Evolutionary conservation across 2,113 vertebrate species (phyloP), one percentile per base, ranked within the genome.

Genomic region (Eudyptes chrysolophus): DNA sequence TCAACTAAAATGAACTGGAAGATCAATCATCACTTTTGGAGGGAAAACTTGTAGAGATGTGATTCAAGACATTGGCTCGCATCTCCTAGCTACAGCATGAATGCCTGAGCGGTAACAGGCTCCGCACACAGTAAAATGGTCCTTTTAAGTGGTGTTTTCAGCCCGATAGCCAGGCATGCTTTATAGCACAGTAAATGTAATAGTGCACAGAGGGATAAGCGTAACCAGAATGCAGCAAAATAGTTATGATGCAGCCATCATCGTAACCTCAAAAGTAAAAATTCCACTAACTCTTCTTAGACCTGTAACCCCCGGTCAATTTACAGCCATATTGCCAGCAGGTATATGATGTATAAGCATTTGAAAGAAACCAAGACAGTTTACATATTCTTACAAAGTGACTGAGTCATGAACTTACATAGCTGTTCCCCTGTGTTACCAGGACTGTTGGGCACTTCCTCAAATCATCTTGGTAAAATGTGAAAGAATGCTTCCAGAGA

Each of bases 181-280:
- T 30, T 78, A 49, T 86, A 81, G 83, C 84, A 40, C 62, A 5
- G 52, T 40, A 40, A 24, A 34, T 21, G 34, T 32, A 3, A 1
- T 19, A 54, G 51, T 14, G 36, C 52, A 20, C 18, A 19, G 66
- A 72, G 40, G 29, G 14, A 27, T 78, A 32, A 21, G 16, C 0
- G 0, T 25, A 46, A 55, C 30, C 12, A 1, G 13, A 70, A 32
- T 27, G 57, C 79, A 77, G 38, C 1, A 1, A 60, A 76, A 26
- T 9, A 51, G 54, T 51, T 83, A 3, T 0, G 0, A 54, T 82
- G 20, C 65, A 57, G 16, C 20, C n/a, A 15, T 38, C 40, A 8
- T 52, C 44, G 13, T 78, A 26, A 87, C 65, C 65, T 79, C 65
- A 54, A 21, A 88, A 82, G 40, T 25, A 48, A 65, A 92, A 84